A percentile compares a stretch with the other conserved stretches of the same genome.
phyloP scores from a whole-genome alignment of 2,888 invertebrate genomes.

The Achlya flavicornis region DNA sequence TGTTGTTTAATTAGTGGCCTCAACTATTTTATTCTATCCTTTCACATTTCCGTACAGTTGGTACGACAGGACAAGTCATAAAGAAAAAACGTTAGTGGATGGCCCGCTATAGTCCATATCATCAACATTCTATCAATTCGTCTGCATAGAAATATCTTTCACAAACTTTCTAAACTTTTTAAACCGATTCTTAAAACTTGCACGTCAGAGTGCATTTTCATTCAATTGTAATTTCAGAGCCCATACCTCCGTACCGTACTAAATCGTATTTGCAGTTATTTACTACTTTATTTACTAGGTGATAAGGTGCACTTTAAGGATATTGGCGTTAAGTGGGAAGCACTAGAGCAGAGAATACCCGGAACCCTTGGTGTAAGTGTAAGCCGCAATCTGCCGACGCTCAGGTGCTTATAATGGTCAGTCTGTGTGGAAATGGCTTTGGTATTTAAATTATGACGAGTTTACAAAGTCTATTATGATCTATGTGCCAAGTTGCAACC shows the following conservation, averaged over 20 bases:
- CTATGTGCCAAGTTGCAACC: too few species aligned
- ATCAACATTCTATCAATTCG: slow-evolving; percentile 48
- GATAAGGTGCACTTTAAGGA: slow-evolving; percentile 35
- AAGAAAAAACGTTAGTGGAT: too few species aligned
- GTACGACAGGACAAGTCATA: too few species aligned
- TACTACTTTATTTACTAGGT: slow-evolving; percentile 19
- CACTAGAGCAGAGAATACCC: slow-evolving; percentile 51
- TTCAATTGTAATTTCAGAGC: neutral
- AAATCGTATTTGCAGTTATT: slow-evolving; percentile 23
- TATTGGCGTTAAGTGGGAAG: slow-evolving; percentile 26
- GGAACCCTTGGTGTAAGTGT: slow-evolving; percentile 66
- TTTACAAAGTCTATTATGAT: too few species aligned
- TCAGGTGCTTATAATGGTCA: slow-evolving; percentile 64
- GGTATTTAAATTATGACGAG: slow-evolving; percentile 32
- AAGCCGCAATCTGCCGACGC: slow-evolving; percentile 76
- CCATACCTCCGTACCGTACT: slow-evolving; percentile 10
- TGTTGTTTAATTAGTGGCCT: too few species aligned
- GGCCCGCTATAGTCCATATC: too few species aligned
- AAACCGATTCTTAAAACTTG: neutral
- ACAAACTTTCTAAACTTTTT: neutral
- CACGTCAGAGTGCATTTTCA: neutral
- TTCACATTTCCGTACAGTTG: too few species aligned
- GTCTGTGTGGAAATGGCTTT: slow-evolving; percentile 54
- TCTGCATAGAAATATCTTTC: slow-evolving; percentile 16
- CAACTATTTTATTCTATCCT: too few species aligned